These are phyloP conservation scores for Budorcas taxicolor DNA, from an alignment of 2,113 vertebrate species.

Conservation along the genomic window DNA sequence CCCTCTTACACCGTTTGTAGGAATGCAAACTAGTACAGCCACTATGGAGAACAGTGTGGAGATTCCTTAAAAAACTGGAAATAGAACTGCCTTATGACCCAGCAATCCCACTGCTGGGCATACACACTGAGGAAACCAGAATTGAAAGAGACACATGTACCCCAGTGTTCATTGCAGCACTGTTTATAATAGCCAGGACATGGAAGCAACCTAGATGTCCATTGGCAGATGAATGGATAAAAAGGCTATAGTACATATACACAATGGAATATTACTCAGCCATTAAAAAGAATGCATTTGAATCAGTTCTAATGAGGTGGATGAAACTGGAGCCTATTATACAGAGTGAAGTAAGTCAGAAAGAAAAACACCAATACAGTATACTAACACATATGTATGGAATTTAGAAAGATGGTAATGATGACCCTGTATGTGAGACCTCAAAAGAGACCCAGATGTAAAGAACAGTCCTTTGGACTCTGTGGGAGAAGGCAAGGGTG, in stretches of 20 bases:
- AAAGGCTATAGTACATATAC: neutral
- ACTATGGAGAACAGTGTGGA: neutral
- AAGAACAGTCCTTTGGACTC: neutral
- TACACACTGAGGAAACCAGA: neutral
- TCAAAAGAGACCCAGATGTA: neutral
- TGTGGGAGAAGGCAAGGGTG: neutral
- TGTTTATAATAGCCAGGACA: neutral
- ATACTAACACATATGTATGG: neutral
- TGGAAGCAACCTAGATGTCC: neutral
- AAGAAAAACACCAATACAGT: neutral
- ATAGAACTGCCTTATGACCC: neutral
- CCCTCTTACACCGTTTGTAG: neutral
- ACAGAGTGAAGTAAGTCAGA: neutral
- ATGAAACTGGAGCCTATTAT: neutral
- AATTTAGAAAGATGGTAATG: neutral
- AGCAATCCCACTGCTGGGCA: neutral
- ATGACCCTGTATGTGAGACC: accelerated
- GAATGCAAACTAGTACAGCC: neutral
- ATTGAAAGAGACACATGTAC: neutral
- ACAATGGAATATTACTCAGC: neutral
- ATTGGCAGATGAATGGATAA: accelerated
- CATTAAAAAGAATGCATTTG: neutral
- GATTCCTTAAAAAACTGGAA: neutral
- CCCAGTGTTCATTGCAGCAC: neutral
- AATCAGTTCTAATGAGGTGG: neutral